A percentile compares a stretch with the other conserved stretches of the same genome.
These are phyloP conservation scores for Ophioderma brevispina DNA, from an alignment of 35 echinoderm and acorn worm species.

Conservation along the genomic window DNA sequence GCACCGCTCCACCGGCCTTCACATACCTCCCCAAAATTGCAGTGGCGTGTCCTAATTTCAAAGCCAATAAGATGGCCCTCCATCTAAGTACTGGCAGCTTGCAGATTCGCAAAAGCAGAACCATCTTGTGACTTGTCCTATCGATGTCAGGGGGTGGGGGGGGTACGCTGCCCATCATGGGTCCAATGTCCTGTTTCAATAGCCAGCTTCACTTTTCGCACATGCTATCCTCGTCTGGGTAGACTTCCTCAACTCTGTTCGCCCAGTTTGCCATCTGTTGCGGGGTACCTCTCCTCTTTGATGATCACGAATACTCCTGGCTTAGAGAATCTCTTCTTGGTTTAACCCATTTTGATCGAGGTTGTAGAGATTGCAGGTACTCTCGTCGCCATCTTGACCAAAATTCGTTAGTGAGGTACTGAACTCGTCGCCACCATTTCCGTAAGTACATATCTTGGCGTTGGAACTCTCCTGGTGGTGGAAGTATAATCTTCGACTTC, in stretches of 20 bases:
- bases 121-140: too few species aligned
- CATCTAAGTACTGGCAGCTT: too few species aligned
- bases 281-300: constrained; percentile 26
- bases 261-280: not conserved
- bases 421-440: constrained; percentile 75
- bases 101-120: too few species aligned
- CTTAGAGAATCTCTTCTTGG: constrained; percentile 32
- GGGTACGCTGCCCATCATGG: not conserved
- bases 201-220: not conserved
- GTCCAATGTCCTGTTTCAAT: not conserved
- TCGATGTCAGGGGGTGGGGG: too few species aligned
- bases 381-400: constrained; percentile 78
- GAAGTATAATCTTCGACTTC: constrained; percentile 64
- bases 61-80: too few species aligned
- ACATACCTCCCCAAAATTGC: too few species aligned
- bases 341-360: constrained; percentile 60
- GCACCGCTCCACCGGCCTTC: too few species aligned
- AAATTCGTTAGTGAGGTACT: constrained; percentile 65
- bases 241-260: not conserved
- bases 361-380: constrained; percentile 56
- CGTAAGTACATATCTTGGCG: constrained; percentile 53
- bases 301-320: constrained; percentile 67
- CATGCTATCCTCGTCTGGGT: not conserved
- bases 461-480: constrained; percentile 64
- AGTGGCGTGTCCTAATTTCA: too few species aligned